These are phyloP conservation scores for Silurus glanis DNA, from an alignment of 2,113 vertebrate species.

Conservation along the genomic window DNA sequence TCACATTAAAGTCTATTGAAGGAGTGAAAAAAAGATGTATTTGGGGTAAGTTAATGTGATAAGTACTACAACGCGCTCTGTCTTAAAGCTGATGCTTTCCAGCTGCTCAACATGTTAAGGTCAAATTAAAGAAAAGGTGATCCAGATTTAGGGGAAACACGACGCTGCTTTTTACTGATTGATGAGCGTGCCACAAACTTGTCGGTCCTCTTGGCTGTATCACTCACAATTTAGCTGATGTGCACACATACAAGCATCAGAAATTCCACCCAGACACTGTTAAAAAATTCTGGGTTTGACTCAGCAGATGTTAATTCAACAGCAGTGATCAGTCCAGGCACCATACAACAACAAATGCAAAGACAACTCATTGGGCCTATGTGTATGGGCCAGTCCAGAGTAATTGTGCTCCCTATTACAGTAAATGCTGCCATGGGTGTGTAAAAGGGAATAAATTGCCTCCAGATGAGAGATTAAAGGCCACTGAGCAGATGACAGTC, in stretches of 20 bases:
- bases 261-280: neutral
- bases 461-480: slow-evolving; percentile 82
- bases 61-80: slow-evolving; percentile 4
- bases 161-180: neutral
- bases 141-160: slow-evolving; percentile 17
- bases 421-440: slow-evolving; percentile 75
- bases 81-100: slow-evolving; percentile 31
- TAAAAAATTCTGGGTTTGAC: slow-evolving; percentile 9
- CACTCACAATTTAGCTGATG: neutral
- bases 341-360: slow-evolving; percentile 23
- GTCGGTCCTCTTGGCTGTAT: neutral
- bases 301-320: neutral
- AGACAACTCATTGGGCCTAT: slow-evolving; percentile 36
- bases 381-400: slow-evolving; percentile 68
- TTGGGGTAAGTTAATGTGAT: slow-evolving; percentile 39
- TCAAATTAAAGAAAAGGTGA: slow-evolving; percentile 40
- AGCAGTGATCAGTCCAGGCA: neutral
- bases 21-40: slow-evolving; percentile 24
- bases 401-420: slow-evolving; percentile 81
- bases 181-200: neutral
- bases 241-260: neutral
- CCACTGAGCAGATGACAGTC: slow-evolving; percentile 66
- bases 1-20: slow-evolving; percentile 38
- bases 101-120: slow-evolving; percentile 35
- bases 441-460: slow-evolving; percentile 79